Percentiles rank a stretch among this genome's conserved stretches.
These are phyloP conservation scores for Lasioglossum leucozonium DNA, from an alignment of 2,888 invertebrate species.

Conservation along the genomic window DNA sequence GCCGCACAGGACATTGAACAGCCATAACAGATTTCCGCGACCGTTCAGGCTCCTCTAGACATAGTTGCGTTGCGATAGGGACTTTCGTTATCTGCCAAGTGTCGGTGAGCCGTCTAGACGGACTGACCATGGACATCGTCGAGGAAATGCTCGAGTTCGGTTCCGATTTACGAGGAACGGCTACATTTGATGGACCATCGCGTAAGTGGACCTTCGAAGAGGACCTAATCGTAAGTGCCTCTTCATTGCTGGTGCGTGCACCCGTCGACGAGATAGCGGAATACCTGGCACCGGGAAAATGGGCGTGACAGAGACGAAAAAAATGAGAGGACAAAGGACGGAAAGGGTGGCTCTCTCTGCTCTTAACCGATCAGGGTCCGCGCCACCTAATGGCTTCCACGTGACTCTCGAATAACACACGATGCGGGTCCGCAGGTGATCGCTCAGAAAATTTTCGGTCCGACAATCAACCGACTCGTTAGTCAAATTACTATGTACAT, in stretches of 20 bases:
- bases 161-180: slow-evolving; percentile 63
- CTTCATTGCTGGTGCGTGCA: slow-evolving; percentile 72
- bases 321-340: slow-evolving; percentile 22
- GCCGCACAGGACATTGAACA: slow-evolving; percentile 36
- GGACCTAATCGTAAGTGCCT: slow-evolving; percentile 70
- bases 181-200: slow-evolving; percentile 64
- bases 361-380: slow-evolving; percentile 67
- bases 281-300: slow-evolving; percentile 34
- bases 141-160: slow-evolving; percentile 47
- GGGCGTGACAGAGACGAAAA: slow-evolving; percentile 31
- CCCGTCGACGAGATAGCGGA: slow-evolving; percentile 65
- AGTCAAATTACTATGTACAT: background rate
- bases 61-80: background rate
- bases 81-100: slow-evolving; percentile 20
- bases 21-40: slow-evolving; percentile 9
- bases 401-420: slow-evolving; percentile 47
- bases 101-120: slow-evolving; percentile 47
- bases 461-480: background rate
- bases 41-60: background rate
- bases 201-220: slow-evolving; percentile 66
- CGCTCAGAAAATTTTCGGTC: slow-evolving; percentile 5
- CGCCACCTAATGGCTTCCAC: slow-evolving; percentile 64
- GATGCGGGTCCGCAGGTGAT: slow-evolving; percentile 54
- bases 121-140: slow-evolving; percentile 37
- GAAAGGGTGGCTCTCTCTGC: slow-evolving; percentile 43